These are phyloP conservation scores for Caenorhabditis drosophilae DNA, from an alignment of 2,888 invertebrate genomes.

Conservation along the genomic window DNA sequence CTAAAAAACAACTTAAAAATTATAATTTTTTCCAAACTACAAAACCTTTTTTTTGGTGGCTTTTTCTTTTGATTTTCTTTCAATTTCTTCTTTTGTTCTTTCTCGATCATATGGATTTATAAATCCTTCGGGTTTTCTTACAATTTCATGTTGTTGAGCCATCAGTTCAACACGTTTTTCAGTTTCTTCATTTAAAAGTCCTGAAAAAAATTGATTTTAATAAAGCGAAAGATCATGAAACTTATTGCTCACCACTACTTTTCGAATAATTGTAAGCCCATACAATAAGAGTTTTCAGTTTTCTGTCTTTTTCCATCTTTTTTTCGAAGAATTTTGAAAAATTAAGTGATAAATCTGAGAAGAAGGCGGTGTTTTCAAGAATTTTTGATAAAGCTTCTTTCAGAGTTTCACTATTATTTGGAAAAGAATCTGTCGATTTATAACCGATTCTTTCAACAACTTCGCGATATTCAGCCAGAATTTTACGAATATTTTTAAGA, in stretches of 20 bases:
- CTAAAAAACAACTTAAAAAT: constrained; percentile 2
- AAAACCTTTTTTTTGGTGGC: constrained; percentile 14
- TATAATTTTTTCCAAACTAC: neutral
- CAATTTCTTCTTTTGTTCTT: constrained; percentile 11
- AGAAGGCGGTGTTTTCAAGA: constrained; percentile 44
- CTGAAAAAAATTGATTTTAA: constrained; percentile 11
- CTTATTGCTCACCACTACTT: constrained; percentile 17
- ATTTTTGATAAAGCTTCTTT: constrained; percentile 34
- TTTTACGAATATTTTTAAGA: constrained; percentile 28
- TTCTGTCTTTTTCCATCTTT: constrained; percentile 36
- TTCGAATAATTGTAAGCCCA: constrained; percentile 43
- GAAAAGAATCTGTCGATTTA: constrained; percentile 30
- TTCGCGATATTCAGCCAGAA: constrained; percentile 33
- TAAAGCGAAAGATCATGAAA: no score
- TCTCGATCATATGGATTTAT: constrained; percentile 22
- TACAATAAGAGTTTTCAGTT: constrained; percentile 36
- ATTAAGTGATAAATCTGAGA: constrained; percentile 35
- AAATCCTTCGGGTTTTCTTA: constrained; percentile 22
- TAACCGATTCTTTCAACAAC: constrained; percentile 32
- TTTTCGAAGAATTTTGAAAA: constrained; percentile 31
- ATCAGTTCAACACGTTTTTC: constrained; percentile 26
- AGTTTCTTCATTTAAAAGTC: constrained; percentile 29
- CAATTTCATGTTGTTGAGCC: constrained; percentile 40
- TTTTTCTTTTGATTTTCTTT: constrained; percentile 15
- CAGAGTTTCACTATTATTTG: constrained; percentile 35